These are phyloP conservation scores for Sphyrna mokarran DNA, from an alignment of 2,113 vertebrate species.

Conservation along the genomic window DNA sequence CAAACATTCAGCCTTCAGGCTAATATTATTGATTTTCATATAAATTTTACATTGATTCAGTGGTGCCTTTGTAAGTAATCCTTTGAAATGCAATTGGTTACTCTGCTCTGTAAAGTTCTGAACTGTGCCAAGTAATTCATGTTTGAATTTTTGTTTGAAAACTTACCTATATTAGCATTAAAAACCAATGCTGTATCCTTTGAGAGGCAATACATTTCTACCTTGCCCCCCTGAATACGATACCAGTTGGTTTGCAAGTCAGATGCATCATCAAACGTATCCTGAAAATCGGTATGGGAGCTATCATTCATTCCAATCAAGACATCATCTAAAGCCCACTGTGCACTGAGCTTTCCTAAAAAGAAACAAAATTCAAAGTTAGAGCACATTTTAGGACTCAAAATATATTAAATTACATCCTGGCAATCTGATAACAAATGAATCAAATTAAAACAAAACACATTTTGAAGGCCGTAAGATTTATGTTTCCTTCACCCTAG, in stretches of 20 bases:
- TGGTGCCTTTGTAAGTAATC: neutral
- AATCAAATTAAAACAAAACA: neutral
- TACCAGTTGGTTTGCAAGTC: constrained; percentile 91
- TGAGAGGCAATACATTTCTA: constrained; percentile 85
- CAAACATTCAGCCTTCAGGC: neutral
- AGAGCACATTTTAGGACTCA: neutral
- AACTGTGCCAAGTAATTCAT: neutral
- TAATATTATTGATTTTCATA: neutral
- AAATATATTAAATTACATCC: neutral
- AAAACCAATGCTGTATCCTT: constrained; percentile 86
- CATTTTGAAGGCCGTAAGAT: neutral
- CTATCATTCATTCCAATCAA: constrained; percentile 97
- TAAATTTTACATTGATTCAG: neutral
- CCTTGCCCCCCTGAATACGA: constrained; percentile 87
- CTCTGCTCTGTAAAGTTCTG: neutral
- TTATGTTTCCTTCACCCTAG: neutral
- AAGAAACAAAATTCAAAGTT: neutral
- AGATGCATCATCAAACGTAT: constrained; percentile 84
- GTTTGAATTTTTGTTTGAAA: neutral
- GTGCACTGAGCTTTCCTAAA: constrained; percentile 83
- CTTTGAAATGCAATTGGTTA: neutral
- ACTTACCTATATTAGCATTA: constrained; percentile 74
- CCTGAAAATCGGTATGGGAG: constrained; percentile 85
- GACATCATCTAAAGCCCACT: constrained; percentile 92
- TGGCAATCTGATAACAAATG: neutral